These are phyloP conservation scores for Oplegnathus fasciatus DNA, from an alignment of 2,113 vertebrate species.

Conservation along the genomic window DNA sequence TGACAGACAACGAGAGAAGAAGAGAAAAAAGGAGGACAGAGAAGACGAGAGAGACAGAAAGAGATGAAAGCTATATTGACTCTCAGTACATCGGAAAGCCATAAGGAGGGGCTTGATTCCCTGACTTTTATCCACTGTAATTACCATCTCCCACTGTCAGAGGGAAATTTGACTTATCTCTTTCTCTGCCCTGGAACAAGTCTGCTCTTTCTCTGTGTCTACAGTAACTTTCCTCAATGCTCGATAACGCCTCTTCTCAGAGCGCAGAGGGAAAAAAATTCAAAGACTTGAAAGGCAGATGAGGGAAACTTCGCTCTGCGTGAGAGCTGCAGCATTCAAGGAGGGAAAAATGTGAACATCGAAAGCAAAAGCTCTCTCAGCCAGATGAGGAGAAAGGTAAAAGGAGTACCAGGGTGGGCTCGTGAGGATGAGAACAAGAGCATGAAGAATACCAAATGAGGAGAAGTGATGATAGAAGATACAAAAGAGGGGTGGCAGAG, in stretches of 20 bases:
- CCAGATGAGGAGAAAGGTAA: constrained; percentile 20
- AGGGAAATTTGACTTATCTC: constrained; percentile 65
- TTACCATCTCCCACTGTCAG: constrained; percentile 63
- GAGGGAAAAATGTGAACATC: constrained; percentile 17
- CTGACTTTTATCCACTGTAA: constrained; percentile 70
- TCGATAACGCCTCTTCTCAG: constrained; percentile 38
- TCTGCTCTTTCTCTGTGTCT: constrained; percentile 31
- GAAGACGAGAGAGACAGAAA: background rate
- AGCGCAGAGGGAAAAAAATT: constrained; percentile 8
- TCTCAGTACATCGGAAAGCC: constrained; percentile 54
- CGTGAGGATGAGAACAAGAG: constrained; percentile 16
- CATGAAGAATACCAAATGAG: constrained; percentile 33
- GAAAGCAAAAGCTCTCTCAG: constrained; percentile 33
- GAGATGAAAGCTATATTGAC: constrained; percentile 65
- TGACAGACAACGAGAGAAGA: constrained; percentile 20
- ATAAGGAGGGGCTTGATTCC: constrained; percentile 56
- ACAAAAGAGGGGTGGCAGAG: background rate
- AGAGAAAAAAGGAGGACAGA: background rate
- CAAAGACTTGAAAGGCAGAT: constrained; percentile 42
- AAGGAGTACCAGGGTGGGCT: background rate
- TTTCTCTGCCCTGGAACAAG: constrained; percentile 41
- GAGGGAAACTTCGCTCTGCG: constrained; percentile 28
- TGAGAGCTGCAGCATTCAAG: constrained; percentile 27
- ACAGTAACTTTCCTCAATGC: constrained; percentile 33
- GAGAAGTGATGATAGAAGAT: background rate